Conservation (phyloP, 1,140 invertebrate species). For the Heliconius hewitsoni region DNA sequence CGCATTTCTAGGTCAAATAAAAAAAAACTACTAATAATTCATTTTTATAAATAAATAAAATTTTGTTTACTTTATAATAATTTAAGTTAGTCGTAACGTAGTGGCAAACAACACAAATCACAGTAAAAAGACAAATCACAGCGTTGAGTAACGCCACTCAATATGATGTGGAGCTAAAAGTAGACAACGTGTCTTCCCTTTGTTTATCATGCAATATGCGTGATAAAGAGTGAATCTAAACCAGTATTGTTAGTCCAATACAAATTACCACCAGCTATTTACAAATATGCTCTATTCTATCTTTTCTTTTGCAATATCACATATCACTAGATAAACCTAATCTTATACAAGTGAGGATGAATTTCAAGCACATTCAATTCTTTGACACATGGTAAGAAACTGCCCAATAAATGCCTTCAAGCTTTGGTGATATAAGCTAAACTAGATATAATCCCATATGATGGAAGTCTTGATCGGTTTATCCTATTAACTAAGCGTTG, state of each 20-base stretch:
- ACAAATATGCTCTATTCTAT: neutral
- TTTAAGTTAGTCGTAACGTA: too few relatives aligned
- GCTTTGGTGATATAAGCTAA: neutral
- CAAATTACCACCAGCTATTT: neutral
- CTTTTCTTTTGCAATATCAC: neutral
- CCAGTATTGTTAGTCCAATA: neutral
- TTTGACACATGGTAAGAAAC: neutral
- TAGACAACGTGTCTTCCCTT: constrained; percentile 28
- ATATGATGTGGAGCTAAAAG: constrained; percentile 36
- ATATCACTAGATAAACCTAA: neutral
- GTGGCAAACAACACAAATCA: too few relatives aligned
- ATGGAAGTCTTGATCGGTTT: constrained; percentile 18
- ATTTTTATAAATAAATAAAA: too few relatives aligned
- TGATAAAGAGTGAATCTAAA: neutral
- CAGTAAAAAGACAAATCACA: too few relatives aligned
- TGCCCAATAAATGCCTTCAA: constrained; percentile 9
- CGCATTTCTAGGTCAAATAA: too few relatives aligned
- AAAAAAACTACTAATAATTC: too few relatives aligned
- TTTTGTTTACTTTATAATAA: too few relatives aligned
- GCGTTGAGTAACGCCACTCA: too few relatives aligned
- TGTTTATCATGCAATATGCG: too few relatives aligned
- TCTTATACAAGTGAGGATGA: neutral
- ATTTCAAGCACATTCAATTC: neutral
- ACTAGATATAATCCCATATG: constrained; percentile 14
- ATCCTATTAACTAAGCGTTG: constrained; percentile 18